Evolutionary conservation across 2,888 invertebrate species (phyloP).

Genomic region (Andrena haemorrhoa): DNA sequence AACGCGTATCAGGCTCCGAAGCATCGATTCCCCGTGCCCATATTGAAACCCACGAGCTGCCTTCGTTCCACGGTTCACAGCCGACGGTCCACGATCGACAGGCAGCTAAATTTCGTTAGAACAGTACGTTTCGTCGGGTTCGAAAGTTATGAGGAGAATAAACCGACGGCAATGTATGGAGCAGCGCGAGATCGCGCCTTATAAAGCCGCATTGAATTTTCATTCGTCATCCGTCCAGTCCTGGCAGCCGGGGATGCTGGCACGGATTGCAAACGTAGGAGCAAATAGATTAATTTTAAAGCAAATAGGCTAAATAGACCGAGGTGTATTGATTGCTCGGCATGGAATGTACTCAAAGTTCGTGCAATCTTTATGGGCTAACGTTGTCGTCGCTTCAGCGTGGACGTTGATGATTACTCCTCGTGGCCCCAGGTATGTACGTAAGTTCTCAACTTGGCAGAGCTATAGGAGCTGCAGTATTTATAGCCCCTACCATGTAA

Average conservation of each 20-base stretch:
- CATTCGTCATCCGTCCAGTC: slow-evolving; percentile 32
- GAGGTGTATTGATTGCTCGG: slow-evolving; percentile 42
- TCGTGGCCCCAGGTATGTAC: not conserved
- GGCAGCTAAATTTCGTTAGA: slow-evolving; percentile 46
- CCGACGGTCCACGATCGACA: slow-evolving; percentile 27
- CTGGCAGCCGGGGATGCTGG: slow-evolving; percentile 21
- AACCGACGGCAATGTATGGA: slow-evolving; percentile 10
- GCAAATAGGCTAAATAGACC: slow-evolving; percentile 51
- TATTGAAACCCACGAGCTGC: slow-evolving; percentile 17
- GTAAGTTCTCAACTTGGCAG: slow-evolving; percentile 11
- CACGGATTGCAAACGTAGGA: slow-evolving; percentile 32
- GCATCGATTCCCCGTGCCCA: slow-evolving; percentile 11
- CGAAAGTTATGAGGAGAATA: slow-evolving; percentile 21
- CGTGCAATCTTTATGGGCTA: slow-evolving; percentile 32
- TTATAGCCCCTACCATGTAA: slow-evolving; percentile 16
- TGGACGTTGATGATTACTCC: slow-evolving; percentile 36
- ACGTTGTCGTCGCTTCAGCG: slow-evolving; percentile 34
- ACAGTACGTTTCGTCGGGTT: not conserved
- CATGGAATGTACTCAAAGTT: slow-evolving; percentile 15
- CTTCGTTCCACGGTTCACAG: slow-evolving; percentile 4
- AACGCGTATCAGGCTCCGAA: not conserved
- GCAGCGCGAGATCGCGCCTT: not conserved
- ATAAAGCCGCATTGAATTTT: slow-evolving; percentile 30
- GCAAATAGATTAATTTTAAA: slow-evolving; percentile 49
- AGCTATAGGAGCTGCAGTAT: not conserved